Percentiles rank a stretch among this genome's conserved stretches.
Conservation (phyloP, 2,113 vertebrate species). For the Accipiter virgatus region DNA sequence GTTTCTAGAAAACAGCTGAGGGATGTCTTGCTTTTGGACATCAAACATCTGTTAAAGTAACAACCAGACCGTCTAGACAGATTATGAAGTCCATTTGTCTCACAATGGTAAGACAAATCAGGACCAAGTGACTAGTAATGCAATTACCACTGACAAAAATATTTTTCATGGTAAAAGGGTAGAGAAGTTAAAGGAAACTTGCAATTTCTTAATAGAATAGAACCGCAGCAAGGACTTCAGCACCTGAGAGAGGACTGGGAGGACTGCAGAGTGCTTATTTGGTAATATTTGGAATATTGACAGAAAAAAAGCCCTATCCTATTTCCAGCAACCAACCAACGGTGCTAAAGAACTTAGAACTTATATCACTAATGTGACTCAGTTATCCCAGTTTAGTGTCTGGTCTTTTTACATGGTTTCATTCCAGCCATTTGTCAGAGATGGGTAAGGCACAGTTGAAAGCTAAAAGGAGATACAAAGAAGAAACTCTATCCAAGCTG, state of each 20-base stretch:
- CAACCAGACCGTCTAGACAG: constrained; percentile 27
- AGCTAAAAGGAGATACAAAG: background rate
- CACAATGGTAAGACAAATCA: background rate
- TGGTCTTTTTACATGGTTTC: background rate
- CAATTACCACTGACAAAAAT: constrained; percentile 46
- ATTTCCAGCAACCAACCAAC: background rate
- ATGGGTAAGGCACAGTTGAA: background rate
- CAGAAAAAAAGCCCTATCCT: background rate
- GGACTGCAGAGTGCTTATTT: background rate
- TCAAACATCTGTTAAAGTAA: constrained; percentile 48
- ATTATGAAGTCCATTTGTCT: constrained; percentile 38
- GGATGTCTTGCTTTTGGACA: constrained; percentile 37
- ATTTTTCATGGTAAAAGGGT: constrained; percentile 3
- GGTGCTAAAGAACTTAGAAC: background rate
- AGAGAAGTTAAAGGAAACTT: background rate
- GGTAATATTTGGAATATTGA: background rate
- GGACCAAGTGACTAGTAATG: constrained; percentile 22
- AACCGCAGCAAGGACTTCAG: background rate
- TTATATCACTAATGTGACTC: background rate
- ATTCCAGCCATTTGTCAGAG: background rate
- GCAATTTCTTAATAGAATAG: background rate
- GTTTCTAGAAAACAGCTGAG: constrained; percentile 15
- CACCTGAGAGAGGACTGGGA: background rate
- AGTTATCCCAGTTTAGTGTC: background rate
- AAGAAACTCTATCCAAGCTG: background rate